A percentile compares a stretch with the other conserved stretches of the same genome.
Conservation (phyloP, 2,888 invertebrate genomes). For the Athrips mouffetella region DNA sequence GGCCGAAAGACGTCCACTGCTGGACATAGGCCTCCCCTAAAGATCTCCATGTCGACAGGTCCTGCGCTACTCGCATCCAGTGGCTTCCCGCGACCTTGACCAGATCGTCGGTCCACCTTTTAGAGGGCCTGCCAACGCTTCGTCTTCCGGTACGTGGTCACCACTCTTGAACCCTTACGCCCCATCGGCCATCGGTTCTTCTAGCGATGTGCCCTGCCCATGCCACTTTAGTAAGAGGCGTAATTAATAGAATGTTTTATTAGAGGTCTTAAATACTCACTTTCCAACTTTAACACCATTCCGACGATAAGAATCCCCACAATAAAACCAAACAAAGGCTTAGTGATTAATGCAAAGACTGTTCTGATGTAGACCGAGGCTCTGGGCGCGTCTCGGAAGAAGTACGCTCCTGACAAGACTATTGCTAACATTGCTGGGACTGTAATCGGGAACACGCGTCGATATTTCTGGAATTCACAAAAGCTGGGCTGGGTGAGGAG, state of each 20-base stretch:
- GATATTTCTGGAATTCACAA: constrained; percentile 44
- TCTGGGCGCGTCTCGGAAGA: constrained; percentile 31
- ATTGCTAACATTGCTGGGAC: constrained; percentile 26
- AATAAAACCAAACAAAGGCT: constrained; percentile 32
- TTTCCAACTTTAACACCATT: constrained; percentile 36
- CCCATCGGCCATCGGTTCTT: too few species aligned
- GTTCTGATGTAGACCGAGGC: constrained; percentile 26
- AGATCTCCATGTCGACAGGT: too few species aligned
- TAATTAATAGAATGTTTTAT: too few species aligned
- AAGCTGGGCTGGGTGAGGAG: too few species aligned
- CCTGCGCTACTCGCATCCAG: too few species aligned
- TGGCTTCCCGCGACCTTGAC: too few species aligned
- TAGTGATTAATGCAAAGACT: constrained; percentile 31
- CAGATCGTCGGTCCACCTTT: too few species aligned
- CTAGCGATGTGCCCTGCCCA: neutral
- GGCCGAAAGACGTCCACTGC: too few species aligned
- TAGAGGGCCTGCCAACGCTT: too few species aligned
- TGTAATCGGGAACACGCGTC: constrained; percentile 30
- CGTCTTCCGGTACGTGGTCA: too few species aligned
- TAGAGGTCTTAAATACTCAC: constrained; percentile 36
- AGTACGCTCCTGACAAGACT: constrained; percentile 30
- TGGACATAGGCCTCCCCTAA: too few species aligned
- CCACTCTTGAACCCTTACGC: too few species aligned
- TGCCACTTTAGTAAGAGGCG: neutral
- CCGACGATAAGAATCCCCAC: constrained; percentile 28